Conservation (phyloP, 2,888 invertebrate species). For the Mythimna ferrago region DNA sequence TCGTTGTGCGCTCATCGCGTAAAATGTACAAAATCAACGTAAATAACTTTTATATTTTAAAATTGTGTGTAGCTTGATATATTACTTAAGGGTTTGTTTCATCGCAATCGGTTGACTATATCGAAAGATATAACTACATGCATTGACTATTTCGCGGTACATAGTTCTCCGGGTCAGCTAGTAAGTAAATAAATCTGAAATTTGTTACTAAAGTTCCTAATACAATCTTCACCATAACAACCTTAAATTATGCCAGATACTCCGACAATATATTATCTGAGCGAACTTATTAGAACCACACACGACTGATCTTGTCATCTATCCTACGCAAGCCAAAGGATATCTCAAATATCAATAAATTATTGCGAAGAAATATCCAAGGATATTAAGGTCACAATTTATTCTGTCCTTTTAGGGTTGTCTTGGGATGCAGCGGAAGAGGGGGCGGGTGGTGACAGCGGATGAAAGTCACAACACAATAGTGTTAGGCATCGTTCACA, state of each 20-base stretch:
- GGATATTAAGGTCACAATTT: conserved; percentile 28
- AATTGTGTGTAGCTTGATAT: no score
- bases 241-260: conserved; percentile 21
- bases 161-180: no score
- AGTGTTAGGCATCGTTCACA: no score
- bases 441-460: background rate
- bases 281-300: conserved; percentile 15
- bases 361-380: conserved; percentile 37
- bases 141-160: no score
- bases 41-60: no score
- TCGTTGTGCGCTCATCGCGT: no score
- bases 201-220: background rate
- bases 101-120: no score
- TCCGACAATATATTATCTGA: conserved; percentile 4
- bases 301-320: conserved; percentile 7
- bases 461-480: background rate
- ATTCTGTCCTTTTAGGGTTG: conserved; percentile 13
- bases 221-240: conserved; percentile 3
- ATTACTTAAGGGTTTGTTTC: no score
- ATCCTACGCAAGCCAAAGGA: conserved; percentile 25
- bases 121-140: no score
- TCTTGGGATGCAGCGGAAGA: background rate
- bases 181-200: background rate
- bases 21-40: no score
- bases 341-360: conserved; percentile 45